Conservation (phyloP, 2,113 vertebrate species). For the Onychostruthus taczanowskii region DNA sequence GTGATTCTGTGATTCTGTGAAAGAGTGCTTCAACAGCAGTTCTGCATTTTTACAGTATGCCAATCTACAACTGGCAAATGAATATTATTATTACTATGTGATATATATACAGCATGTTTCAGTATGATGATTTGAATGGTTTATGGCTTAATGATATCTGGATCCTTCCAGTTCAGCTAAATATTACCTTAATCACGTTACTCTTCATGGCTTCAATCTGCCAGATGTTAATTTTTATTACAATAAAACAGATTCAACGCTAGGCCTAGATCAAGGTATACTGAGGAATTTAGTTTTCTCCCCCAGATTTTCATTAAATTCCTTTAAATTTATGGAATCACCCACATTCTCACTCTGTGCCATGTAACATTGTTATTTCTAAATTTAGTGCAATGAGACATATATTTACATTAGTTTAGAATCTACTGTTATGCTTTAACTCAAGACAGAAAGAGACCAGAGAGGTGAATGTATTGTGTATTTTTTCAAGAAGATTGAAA, state of each 20-base stretch:
- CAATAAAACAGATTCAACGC: neutral
- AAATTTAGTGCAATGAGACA: neutral
- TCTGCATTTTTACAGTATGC: neutral
- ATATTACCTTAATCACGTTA: neutral
- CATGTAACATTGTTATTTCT: neutral
- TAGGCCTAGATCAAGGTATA: neutral
- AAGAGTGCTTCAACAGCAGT: neutral
- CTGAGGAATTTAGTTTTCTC: neutral
- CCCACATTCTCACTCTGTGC: accelerated
- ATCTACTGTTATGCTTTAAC: neutral
- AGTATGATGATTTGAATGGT: neutral
- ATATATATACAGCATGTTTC: neutral
- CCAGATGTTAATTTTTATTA: neutral
- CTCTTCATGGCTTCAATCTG: neutral
- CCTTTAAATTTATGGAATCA: neutral
- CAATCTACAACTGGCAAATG: neutral
- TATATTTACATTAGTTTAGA: neutral
- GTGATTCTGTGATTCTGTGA: neutral
- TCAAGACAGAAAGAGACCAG: neutral
- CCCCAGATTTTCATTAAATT: neutral
- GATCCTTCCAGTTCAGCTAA: neutral
- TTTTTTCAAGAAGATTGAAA: neutral
- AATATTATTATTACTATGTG: neutral
- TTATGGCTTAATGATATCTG: neutral
- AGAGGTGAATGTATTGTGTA: accelerated